A percentile compares a stretch with the other conserved stretches of the same genome.
Conservation (phyloP, 2,888 invertebrate genomes). For the Acronicta aceris region DNA sequence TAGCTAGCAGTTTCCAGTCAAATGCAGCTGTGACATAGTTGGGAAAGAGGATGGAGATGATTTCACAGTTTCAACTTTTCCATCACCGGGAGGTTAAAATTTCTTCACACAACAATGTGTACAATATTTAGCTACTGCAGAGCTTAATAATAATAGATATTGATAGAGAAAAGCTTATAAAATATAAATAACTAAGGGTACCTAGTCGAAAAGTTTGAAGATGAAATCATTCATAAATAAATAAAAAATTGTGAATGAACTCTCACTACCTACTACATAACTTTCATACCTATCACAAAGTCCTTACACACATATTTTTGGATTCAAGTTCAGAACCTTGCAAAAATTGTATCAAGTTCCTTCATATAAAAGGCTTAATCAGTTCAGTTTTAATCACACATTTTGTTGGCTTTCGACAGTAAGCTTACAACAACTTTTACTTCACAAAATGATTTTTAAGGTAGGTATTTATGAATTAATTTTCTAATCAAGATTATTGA, state of each 20-base stretch:
- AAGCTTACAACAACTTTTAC: not conserved
- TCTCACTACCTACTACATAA: conserved; percentile 4
- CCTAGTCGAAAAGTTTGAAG: too few relatives aligned
- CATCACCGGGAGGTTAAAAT: too few relatives aligned
- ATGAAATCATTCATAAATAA: not conserved
- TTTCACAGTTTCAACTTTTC: too few relatives aligned
- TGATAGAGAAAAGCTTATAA: too few relatives aligned
- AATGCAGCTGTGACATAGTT: too few relatives aligned
- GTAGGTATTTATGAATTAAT: conserved; percentile 7
- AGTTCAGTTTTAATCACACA: conserved; percentile 19
- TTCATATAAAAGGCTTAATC: conserved; percentile 42
- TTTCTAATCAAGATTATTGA: not conserved
- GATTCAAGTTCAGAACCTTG: conserved; percentile 58
- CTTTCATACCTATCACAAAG: conserved; percentile 1
- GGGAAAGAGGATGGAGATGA: too few relatives aligned
- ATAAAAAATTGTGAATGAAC: not conserved
- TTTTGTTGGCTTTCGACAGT: conserved; percentile 1
- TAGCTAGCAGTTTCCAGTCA: too few relatives aligned
- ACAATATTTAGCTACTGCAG: too few relatives aligned
- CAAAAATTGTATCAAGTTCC: conserved; percentile 53
- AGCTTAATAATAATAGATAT: too few relatives aligned
- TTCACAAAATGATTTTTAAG: conserved; percentile 33
- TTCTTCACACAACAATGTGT: too few relatives aligned
- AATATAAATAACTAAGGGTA: too few relatives aligned
- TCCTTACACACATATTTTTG: conserved; percentile 18